A percentile compares a stretch with the other conserved stretches of the same genome.
phyloP scores from a whole-genome alignment of 2,113 vertebrate species.

The Gavialis gangeticus region DNA sequence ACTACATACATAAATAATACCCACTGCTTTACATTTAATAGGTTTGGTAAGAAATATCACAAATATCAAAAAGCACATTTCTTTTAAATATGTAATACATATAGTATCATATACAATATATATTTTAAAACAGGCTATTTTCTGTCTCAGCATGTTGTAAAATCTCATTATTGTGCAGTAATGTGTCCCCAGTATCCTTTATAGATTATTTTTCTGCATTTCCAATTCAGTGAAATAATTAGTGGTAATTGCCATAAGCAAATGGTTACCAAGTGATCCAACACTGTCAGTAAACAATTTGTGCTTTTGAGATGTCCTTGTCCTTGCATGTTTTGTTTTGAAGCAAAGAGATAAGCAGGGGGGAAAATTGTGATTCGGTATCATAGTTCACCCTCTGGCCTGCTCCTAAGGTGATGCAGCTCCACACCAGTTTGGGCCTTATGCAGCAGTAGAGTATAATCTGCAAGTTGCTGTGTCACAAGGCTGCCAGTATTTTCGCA shows the following conservation, averaged over 20 bases:
- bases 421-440: neutral
- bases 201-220: conserved; percentile 49
- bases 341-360: neutral
- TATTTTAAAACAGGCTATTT: neutral
- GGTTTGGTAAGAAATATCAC: neutral
- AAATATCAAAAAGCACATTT: neutral
- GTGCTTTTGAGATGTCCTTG: conserved; percentile 38
- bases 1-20: conserved; percentile 29
- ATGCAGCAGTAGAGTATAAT: neutral
- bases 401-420: neutral
- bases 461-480: neutral
- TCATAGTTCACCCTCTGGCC: neutral
- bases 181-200: conserved; percentile 33
- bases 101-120: neutral
- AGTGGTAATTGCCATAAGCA: conserved; percentile 61
- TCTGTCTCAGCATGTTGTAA: neutral
- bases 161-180: conserved; percentile 35
- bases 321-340: neutral
- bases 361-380: neutral
- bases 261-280: conserved; percentile 45
- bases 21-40: neutral
- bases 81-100: neutral
- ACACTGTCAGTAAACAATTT: neutral
- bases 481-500: neutral
- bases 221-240: conserved; percentile 64